Conservation (phyloP, 2,797 vertebrate species). For the Takifugu ocellatus region DNA sequence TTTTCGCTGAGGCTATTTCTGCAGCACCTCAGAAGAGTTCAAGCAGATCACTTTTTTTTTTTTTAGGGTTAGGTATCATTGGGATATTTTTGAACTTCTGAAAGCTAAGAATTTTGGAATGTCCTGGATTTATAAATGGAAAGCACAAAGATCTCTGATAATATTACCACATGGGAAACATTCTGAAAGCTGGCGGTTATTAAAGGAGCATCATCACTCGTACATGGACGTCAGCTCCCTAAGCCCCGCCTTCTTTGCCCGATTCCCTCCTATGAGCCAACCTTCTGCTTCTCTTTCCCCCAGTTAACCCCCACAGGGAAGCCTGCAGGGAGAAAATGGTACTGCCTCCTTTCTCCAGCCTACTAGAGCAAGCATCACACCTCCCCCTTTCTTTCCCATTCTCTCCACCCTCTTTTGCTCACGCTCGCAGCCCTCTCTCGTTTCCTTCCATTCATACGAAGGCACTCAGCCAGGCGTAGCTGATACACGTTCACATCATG, state of each 20-base stretch:
- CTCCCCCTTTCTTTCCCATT: conserved; percentile 21
- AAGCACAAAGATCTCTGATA: conserved; percentile 1
- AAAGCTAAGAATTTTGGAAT: neutral
- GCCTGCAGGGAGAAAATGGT: conserved; percentile 29
- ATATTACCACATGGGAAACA: too few relatives aligned
- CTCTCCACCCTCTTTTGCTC: conserved; percentile 22
- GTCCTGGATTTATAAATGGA: conserved; percentile 9
- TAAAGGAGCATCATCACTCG: conserved; percentile 19
- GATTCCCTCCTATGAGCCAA: conserved; percentile 18
- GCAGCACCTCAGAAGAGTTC: conserved; percentile 5
- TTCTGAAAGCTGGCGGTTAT: too few relatives aligned
- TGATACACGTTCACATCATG: conserved; percentile 53
- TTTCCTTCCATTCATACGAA: conserved; percentile 66
- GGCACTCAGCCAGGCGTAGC: conserved; percentile 67
- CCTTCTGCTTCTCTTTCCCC: conserved; percentile 38
- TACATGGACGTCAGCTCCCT: conserved; percentile 13
- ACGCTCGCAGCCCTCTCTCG: conserved; percentile 41
- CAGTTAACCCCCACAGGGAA: conserved; percentile 44
- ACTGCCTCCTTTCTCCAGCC: conserved; percentile 40
- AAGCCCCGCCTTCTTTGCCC: conserved; percentile 9
- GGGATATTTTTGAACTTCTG: neutral
- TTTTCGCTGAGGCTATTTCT: conserved; percentile 22
- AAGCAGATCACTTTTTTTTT: conserved; percentile 9
- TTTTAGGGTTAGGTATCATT: neutral
- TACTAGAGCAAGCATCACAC: conserved; percentile 44